These are phyloP conservation scores for Artibeus lituratus DNA, from an alignment of 2,797 vertebrate genomes.

Conservation along the genomic window DNA sequence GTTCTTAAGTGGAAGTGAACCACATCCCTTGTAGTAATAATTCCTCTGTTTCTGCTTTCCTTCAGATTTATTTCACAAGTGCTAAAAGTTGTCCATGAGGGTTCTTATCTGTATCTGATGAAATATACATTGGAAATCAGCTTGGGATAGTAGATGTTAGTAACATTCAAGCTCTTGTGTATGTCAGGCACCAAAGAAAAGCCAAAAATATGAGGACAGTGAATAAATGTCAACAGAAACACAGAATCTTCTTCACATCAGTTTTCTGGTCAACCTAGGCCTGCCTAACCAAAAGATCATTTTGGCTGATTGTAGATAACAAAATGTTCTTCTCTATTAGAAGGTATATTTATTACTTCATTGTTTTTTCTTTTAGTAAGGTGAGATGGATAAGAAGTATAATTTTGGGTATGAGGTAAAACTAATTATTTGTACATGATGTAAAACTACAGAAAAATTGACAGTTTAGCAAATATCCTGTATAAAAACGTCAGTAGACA, in stretches of 20 bases:
- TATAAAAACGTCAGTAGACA: background rate
- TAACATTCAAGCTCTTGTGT: background rate
- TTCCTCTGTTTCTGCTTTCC: background rate
- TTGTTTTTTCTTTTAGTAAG: background rate
- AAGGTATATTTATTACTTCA: background rate
- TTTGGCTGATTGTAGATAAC: background rate
- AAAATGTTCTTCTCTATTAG: background rate
- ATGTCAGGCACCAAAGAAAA: background rate
- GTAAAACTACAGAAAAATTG: background rate
- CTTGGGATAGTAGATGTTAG: background rate
- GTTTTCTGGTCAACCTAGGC: background rate
- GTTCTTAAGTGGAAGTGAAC: background rate
- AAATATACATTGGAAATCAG: background rate
- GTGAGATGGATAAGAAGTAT: background rate
- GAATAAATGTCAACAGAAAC: background rate
- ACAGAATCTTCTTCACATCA: background rate
- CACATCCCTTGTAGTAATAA: background rate
- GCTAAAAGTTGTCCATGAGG: background rate
- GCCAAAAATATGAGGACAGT: background rate
- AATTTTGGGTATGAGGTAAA: background rate
- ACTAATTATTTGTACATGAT: background rate
- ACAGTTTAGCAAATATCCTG: background rate
- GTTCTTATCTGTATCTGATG: background rate
- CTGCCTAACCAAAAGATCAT: background rate
- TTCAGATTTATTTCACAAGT: background rate